Conservation (phyloP, 1,140 invertebrate genomes). For the Oncopodura yosiiana region DNA sequence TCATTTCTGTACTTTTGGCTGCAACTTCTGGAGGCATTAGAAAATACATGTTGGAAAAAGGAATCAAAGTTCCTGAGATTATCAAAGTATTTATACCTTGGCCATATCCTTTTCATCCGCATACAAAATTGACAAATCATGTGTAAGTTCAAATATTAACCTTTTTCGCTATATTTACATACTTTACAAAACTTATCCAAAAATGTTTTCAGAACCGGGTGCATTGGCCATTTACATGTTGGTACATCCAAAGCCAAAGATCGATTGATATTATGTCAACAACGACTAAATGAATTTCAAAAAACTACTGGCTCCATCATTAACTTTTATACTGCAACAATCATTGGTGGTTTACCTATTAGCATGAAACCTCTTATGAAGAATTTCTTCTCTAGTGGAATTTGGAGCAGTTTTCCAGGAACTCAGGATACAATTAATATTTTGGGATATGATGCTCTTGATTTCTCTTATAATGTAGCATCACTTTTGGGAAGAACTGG, state of each 20-base stretch:
- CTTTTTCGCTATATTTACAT: too few species aligned
- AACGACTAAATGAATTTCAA: too few species aligned
- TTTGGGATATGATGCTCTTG: not conserved
- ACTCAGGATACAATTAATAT: constrained; percentile 3
- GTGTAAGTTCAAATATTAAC: too few species aligned
- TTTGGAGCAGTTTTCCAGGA: constrained; percentile 5
- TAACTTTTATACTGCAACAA: not conserved
- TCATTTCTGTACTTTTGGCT: constrained; percentile 9
- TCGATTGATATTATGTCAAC: too few species aligned
- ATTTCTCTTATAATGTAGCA: constrained; percentile 7
- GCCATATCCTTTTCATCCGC: not conserved
- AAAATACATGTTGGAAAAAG: constrained; percentile 7
- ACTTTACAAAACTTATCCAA: too few species aligned
- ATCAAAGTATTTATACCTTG: not conserved
- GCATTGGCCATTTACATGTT: too few species aligned
- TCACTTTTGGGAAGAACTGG: constrained; percentile 5
- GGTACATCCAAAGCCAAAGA: too few species aligned
- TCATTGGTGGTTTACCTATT: not conserved
- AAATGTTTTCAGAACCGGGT: too few species aligned
- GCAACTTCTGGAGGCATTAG: constrained; percentile 14
- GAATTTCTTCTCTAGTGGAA: not conserved
- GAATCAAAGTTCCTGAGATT: not conserved
- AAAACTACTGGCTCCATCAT: not conserved
- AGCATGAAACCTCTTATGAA: not conserved
- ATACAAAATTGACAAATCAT: not conserved